Evolutionary conservation across 1,140 invertebrate genomes (phyloP).

Genomic region (Halesus radiatus): DNA sequence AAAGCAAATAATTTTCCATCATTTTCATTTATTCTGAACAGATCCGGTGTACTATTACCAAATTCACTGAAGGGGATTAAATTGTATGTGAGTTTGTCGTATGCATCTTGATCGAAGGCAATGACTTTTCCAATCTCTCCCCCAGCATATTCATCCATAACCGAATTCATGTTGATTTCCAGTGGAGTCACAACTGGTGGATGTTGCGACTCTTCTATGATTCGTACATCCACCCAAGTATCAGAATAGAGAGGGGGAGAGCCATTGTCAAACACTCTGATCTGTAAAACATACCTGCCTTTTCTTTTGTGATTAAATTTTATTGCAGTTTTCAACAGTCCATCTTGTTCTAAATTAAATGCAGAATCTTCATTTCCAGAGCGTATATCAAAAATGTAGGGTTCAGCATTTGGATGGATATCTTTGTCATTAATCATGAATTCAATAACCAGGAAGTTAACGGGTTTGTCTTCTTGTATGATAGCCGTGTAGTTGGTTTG

Average conservation of each 20-base stretch:
- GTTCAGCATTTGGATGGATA: conserved; percentile 83
- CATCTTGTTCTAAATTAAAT: conserved; percentile 75
- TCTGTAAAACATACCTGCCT: conserved; percentile 82
- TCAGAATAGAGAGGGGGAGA: conserved; percentile 87
- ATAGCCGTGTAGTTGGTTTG: conserved; percentile 81
- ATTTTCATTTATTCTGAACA: conserved; percentile 82
- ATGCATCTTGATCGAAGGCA: conserved; percentile 89
- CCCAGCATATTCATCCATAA: conserved; percentile 87
- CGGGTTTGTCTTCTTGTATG: conserved; percentile 84
- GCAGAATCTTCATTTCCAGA: conserved; percentile 77
- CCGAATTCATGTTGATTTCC: conserved; percentile 86
- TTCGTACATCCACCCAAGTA: conserved; percentile 82
- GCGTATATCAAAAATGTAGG: conserved; percentile 89
- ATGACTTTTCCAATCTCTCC: conserved; percentile 86
- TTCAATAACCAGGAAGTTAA: conserved; percentile 82
- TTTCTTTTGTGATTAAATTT: conserved; percentile 86
- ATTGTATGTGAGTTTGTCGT: conserved; percentile 83
- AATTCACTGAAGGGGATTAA: conserved; percentile 66
- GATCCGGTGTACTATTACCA: conserved; percentile 67
- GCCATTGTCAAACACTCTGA: conserved; percentile 92
- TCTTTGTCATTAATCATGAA: conserved; percentile 89
- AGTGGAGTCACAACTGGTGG: conserved; percentile 87
- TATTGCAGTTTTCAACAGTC: conserved; percentile 83
- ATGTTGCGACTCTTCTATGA: conserved; percentile 92
- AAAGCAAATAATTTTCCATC: conserved; percentile 84